These are phyloP conservation scores for Lithobates sylvaticus DNA, from an alignment of 2,797 vertebrate genomes.

Conservation along the genomic window DNA sequence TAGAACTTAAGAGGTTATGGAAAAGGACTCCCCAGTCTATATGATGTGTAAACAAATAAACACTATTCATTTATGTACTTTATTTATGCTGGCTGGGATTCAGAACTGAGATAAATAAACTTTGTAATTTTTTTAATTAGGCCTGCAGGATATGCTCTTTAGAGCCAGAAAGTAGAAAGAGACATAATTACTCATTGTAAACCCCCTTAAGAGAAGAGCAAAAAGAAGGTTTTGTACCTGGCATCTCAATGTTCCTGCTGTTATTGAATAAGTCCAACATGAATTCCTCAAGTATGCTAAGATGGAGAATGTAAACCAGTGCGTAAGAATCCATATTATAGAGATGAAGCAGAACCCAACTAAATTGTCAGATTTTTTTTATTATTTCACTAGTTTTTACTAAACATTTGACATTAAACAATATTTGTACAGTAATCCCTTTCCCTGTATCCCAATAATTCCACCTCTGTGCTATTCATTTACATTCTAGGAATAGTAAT, in stretches of 20 bases:
- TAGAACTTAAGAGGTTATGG: conserved; percentile 24
- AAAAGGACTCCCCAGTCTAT: conserved; percentile 17
- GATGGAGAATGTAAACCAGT: background rate
- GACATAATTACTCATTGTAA: conserved; percentile 54
- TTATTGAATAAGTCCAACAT: conserved; percentile 4
- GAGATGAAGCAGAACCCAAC: background rate
- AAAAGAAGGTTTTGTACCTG: conserved; percentile 56
- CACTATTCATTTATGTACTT: conserved; percentile 33
- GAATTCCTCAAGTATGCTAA: conserved; percentile 9
- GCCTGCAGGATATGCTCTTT: conserved; percentile 50
- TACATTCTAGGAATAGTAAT: no score
- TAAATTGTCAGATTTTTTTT: background rate
- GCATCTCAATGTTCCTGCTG: conserved; percentile 24
- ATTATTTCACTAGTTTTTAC: no score
- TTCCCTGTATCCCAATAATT: no score
- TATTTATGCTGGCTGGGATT: conserved; percentile 46
- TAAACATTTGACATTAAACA: no score
- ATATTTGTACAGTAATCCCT: no score
- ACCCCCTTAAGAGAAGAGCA: conserved; percentile 24
- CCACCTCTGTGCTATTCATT: no score
- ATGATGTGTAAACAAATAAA: conserved; percentile 56
- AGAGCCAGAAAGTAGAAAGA: conserved; percentile 53
- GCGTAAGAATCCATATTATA: background rate
- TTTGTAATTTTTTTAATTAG: conserved; percentile 58
- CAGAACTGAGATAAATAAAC: conserved; percentile 57